A percentile compares a stretch with the other conserved stretches of the same genome.
These are phyloP conservation scores for Microtus ochrogaster DNA, from an alignment of 2,113 vertebrate genomes.

Conservation along the genomic window DNA sequence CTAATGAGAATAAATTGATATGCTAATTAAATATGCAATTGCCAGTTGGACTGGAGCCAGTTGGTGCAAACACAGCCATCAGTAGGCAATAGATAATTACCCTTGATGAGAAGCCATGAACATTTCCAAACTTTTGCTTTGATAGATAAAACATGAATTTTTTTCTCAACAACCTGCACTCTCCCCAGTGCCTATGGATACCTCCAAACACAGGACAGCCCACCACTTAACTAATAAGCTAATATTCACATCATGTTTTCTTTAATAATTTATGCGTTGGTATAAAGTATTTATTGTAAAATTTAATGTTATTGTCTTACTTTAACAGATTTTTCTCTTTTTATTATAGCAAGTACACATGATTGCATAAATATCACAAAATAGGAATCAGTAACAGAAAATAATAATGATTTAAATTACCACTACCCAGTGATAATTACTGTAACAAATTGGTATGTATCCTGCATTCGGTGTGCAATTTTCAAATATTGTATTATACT, in stretches of 20 bases:
- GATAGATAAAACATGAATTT: constrained; percentile 43
- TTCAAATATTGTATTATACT: neutral
- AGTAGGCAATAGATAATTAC: constrained; percentile 74
- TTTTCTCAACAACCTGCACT: neutral
- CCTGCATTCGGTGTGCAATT: neutral
- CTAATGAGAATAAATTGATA: constrained; percentile 78
- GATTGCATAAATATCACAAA: constrained; percentile 6
- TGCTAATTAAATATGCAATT: constrained; percentile 76
- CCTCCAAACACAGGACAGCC: neutral
- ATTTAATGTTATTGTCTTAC: neutral
- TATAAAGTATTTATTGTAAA: constrained; percentile 50
- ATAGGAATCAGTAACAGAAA: constrained; percentile 20
- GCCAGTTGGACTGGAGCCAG: constrained; percentile 61
- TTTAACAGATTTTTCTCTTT: constrained; percentile 16
- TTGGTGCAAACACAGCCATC: constrained; percentile 61
- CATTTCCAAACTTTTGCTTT: constrained; percentile 21
- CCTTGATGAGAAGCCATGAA: constrained; percentile 60
- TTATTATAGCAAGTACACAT: neutral
- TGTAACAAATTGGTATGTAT: neutral
- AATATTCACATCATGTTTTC: neutral
- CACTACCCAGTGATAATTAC: neutral
- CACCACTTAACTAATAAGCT: neutral
- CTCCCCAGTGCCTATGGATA: too few species aligned
- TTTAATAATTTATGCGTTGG: constrained; percentile 13
- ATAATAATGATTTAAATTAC: constrained; percentile 4